Base-by-base conservation (phyloP, 2,113 vertebrate species). In the Notothenia rossii region DNA sequence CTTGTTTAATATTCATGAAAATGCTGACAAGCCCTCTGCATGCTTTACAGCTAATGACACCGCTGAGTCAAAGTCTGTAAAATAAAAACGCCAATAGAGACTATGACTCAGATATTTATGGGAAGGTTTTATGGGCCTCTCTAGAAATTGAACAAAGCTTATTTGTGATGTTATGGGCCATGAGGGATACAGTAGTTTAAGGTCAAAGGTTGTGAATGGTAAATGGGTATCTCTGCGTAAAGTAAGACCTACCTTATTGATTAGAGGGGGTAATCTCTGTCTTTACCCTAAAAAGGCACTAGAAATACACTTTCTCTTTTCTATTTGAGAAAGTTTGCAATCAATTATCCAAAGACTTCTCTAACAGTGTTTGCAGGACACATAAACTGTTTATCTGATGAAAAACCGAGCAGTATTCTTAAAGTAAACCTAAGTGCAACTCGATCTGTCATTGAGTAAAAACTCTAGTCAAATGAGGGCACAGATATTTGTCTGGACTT, bases 171-270 rank as follows among this genome's bases (percentile, higher is more conserved):
- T 66, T 60, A 36, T 68, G 1, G 9, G 14, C 69, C 12, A 29
- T 22, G 25, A 63, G 3, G 49, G 12, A 51, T 36, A 20, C 36
- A 40, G 36, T 61, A 48, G 12, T 11, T 59, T 50, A 5, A 63
- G 22, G 71, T 64, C 22, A 79, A 79, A 79, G 71, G 9, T 70
- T 20, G 40, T 54, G 11, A 79, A 66, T 25, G 6, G 33, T 7
- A 15, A 53, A 17, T 45, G 5, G 1, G n/a, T 25, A 65, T 58
- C 11, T 73, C 33, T 50, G 5, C 18, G 67, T 12, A 36, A 5
- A 36, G 36, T 36, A 13, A 64, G 9, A 66, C 25, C 12, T 17
- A 17, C 9, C 36, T 3, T 56, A 50, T 40, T 40, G 6, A 71
- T 20, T 4, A 12, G 54, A 50, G n/a, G 50, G 18, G 54, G 49